phyloP scores from a whole-genome alignment of 2,113 vertebrate genomes.

The Hydropotes inermis region DNA sequence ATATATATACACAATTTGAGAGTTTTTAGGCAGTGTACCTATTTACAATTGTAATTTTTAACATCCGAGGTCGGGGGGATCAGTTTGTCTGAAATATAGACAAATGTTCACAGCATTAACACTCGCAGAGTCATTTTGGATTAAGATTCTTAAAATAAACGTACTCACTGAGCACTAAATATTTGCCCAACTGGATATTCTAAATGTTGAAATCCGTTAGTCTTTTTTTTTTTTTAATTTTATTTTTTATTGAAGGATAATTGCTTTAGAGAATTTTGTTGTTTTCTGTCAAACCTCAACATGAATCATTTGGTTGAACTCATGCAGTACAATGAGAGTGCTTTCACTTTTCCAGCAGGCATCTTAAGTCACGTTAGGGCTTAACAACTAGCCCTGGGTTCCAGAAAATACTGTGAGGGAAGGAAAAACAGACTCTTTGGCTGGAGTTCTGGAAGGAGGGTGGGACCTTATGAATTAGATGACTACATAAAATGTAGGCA shows the following conservation, averaged over 20 bases:
- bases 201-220: slow-evolving; percentile 68
- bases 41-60: slow-evolving; percentile 19
- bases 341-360: slow-evolving; percentile 37
- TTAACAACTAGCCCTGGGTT: slow-evolving; percentile 25
- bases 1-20: neutral
- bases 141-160: slow-evolving; percentile 75
- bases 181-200: slow-evolving; percentile 60
- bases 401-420: slow-evolving; percentile 53
- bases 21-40: neutral
- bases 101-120: slow-evolving; percentile 68
- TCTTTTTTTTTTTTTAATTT: neutral
- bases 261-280: neutral
- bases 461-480: slow-evolving; percentile 31
- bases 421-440: slow-evolving; percentile 60
- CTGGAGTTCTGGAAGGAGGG: slow-evolving; percentile 37
- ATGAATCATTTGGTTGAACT: neutral
- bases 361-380: slow-evolving; percentile 23
- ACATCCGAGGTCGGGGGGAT: slow-evolving; percentile 21
- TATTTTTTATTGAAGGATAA: neutral
- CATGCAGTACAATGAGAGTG: neutral
- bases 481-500: slow-evolving; percentile 30
- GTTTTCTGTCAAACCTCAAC: neutral
- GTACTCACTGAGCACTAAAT: slow-evolving; percentile 74
- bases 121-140: slow-evolving; percentile 73
- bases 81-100: slow-evolving; percentile 61